These are phyloP conservation scores for Micromesistius poutassou DNA, from an alignment of 2,797 vertebrate species.

Conservation along the genomic window DNA sequence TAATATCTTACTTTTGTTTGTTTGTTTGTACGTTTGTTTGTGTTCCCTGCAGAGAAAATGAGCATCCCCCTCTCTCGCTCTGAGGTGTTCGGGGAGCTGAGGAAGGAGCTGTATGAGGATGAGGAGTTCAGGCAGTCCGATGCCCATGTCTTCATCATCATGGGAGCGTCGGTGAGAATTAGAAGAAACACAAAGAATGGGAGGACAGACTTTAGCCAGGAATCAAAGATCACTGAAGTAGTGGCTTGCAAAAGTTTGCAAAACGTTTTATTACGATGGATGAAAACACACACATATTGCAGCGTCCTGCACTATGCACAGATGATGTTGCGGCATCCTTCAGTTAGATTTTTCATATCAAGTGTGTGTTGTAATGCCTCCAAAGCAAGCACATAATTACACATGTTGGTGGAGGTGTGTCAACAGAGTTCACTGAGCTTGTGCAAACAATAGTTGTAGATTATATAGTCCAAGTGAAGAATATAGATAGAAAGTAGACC, in stretches of 20 bases:
- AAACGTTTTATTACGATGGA: background rate
- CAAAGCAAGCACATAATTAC: background rate
- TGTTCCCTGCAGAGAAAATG: slow-evolving; percentile 70
- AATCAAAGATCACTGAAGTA: background rate
- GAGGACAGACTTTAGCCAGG: background rate
- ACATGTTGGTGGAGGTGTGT: background rate
- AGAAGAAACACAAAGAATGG: background rate
- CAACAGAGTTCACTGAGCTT: background rate
- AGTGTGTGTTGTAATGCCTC: background rate
- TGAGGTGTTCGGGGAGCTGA: slow-evolving; percentile 85
- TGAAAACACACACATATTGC: background rate
- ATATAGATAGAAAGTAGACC: background rate
- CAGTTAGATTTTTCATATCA: background rate
- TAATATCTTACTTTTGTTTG: background rate
- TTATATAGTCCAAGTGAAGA: background rate
- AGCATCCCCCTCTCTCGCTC: slow-evolving; percentile 80
- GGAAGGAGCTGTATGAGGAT: slow-evolving; percentile 82
- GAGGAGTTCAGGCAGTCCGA: slow-evolving; percentile 80
- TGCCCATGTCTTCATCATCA: slow-evolving; percentile 86
- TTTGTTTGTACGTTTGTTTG: too few species aligned
- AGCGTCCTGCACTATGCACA: background rate
- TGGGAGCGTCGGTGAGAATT: slow-evolving; percentile 86
- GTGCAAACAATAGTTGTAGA: background rate
- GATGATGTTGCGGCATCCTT: background rate
- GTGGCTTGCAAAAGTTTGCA: background rate